These are phyloP conservation scores for Synergus itoensis DNA, from an alignment of 2,888 invertebrate genomes.

Conservation along the genomic window DNA sequence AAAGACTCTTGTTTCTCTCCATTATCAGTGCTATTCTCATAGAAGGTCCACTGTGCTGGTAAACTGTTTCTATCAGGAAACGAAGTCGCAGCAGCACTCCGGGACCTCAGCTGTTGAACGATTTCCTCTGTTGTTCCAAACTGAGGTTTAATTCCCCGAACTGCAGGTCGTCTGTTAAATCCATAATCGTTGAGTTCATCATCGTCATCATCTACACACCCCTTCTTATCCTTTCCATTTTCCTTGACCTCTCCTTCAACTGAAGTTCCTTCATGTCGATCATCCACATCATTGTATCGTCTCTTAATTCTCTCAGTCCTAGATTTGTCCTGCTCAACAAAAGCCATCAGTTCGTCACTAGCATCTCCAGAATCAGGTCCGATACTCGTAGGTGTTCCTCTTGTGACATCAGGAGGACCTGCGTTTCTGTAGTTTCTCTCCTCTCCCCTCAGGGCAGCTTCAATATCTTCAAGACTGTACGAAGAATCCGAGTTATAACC, in stretches of 20 bases:
- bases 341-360: slow-evolving; percentile 89
- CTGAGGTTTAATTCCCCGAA: slow-evolving; percentile 93
- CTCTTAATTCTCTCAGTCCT: slow-evolving; percentile 90
- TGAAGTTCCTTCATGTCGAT: slow-evolving; percentile 49
- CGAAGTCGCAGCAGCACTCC: slow-evolving; percentile 72
- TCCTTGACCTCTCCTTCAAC: slow-evolving; percentile 47
- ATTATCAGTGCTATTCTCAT: slow-evolving; percentile 53
- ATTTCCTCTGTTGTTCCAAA: slow-evolving; percentile 90
- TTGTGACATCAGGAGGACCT: slow-evolving; percentile 87
- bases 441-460: slow-evolving; percentile 81
- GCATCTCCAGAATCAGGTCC: slow-evolving; percentile 68
- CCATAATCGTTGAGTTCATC: slow-evolving; percentile 96
- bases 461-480: slow-evolving; percentile 84
- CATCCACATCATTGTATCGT: slow-evolving; percentile 79
- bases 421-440: slow-evolving; percentile 75
- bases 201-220: slow-evolving; percentile 87
- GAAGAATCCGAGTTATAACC: slow-evolving; percentile 84
- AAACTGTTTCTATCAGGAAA: slow-evolving; percentile 62
- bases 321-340: slow-evolving; percentile 91
- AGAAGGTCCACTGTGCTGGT: slow-evolving; percentile 56
- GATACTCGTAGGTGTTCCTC: slow-evolving; percentile 83
- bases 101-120: slow-evolving; percentile 89
- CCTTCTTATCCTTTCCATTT: slow-evolving; percentile 78
- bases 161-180: slow-evolving; percentile 92
- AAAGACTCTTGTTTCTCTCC: slow-evolving; percentile 48